phyloP scores from a whole-genome alignment of 1,140 invertebrate genomes.

The Ylistrum balloti region DNA sequence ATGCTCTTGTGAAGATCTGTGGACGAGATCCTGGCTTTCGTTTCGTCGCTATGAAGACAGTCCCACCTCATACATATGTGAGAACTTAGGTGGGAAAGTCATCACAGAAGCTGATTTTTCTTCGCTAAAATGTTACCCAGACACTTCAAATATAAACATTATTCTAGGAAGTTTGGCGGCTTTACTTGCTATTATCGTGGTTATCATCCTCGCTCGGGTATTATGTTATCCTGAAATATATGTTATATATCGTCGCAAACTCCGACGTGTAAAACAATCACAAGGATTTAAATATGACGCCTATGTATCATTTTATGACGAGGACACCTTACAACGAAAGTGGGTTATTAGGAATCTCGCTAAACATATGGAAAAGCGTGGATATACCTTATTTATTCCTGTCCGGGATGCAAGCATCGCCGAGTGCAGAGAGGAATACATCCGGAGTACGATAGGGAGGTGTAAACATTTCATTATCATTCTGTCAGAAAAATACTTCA shows the following conservation, averaged over 20 bases:
- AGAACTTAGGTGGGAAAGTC: not conserved
- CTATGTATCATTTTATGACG: conserved; percentile 55
- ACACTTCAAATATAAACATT: not conserved
- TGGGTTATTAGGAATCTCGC: conserved; percentile 48
- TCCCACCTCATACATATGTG: not conserved
- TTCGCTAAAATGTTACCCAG: not conserved
- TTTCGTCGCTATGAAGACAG: not conserved
- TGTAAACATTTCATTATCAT: conserved; percentile 49
- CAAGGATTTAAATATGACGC: conserved; percentile 49
- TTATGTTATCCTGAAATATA: conserved; percentile 41
- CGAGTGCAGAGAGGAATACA: conserved; percentile 29
- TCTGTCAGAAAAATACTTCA: conserved; percentile 44
- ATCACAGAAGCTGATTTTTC: conserved; percentile 35
- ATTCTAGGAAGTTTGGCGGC: not conserved
- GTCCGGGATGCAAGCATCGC: conserved; percentile 28
- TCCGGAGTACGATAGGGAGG: conserved; percentile 46
- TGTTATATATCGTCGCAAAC: conserved; percentile 50
- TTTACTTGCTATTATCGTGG: not conserved
- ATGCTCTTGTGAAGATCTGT: conserved; percentile 46
- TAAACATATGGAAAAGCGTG: not conserved
- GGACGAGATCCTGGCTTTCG: conserved; percentile 46
- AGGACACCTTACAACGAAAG: conserved; percentile 4
- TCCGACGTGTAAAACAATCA: not conserved
- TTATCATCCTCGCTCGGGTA: not conserved
- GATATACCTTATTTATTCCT: conserved; percentile 52